A percentile compares a stretch with the other conserved stretches of the same genome.
Conservation (phyloP, 1,140 invertebrate genomes). For the Drosophila equinoxialis region DNA sequence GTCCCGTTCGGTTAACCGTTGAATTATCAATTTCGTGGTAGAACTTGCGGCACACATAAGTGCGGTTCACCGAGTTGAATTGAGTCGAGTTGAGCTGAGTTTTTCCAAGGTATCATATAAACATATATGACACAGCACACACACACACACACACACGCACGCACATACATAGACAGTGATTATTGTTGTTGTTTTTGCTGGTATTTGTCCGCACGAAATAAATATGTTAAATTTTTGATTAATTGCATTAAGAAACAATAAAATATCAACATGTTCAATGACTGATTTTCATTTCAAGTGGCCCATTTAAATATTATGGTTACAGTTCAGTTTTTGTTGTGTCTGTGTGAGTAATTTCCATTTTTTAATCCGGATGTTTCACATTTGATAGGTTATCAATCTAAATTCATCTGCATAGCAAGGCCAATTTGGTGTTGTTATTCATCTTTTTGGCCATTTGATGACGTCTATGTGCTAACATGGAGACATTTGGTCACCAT, state of each 20-base stretch:
- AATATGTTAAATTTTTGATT: constrained; percentile 77
- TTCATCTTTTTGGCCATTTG: not conserved
- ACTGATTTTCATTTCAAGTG: constrained; percentile 69
- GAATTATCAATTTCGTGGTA: constrained; percentile 83
- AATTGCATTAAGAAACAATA: constrained; percentile 76
- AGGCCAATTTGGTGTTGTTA: not conserved
- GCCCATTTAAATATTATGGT: constrained; percentile 54
- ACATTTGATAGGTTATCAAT: not conserved
- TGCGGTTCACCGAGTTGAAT: constrained; percentile 71
- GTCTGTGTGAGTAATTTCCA: not conserved
- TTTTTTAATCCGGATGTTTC: not conserved
- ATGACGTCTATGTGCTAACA: not conserved
- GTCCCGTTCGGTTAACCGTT: constrained; percentile 78
- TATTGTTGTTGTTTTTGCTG: constrained; percentile 7
- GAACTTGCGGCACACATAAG: constrained; percentile 82
- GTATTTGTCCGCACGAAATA: constrained; percentile 51
- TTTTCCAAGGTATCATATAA: constrained; percentile 77
- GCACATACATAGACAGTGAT: no score
- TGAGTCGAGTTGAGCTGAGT: constrained; percentile 48
- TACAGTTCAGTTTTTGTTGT: constrained; percentile 24
- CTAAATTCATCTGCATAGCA: not conserved
- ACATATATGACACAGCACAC: constrained; percentile 3
- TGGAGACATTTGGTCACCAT: constrained; percentile 2
- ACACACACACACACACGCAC: not conserved
- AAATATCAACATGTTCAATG: constrained; percentile 39